Evolutionary conservation across 2,113 vertebrate species (phyloP).

Genomic region (Egretta garzetta): DNA sequence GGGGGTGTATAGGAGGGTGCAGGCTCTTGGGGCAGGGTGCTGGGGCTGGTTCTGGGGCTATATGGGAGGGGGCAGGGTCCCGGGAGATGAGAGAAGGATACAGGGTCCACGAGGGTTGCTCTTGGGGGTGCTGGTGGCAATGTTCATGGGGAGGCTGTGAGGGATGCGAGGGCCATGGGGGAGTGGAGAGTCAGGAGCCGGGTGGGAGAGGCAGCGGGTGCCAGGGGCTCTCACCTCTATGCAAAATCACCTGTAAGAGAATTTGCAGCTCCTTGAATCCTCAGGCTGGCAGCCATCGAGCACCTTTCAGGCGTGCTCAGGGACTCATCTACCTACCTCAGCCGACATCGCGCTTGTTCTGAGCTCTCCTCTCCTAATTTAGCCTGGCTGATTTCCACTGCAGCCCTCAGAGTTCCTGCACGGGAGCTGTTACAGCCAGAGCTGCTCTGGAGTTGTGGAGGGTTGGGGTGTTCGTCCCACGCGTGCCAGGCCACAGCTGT

Average conservation of each 20-base stretch:
- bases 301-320: not conserved
- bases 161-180: not conserved
- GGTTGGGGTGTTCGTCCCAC: not conserved
- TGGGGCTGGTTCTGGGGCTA: too few species aligned
- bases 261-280: not conserved
- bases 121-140: not conserved
- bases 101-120: not conserved
- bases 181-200: not conserved
- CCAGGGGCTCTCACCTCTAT: not conserved
- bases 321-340: fast-evolving
- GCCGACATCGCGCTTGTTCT: fast-evolving
- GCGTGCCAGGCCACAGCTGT: fast-evolving
- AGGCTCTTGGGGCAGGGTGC: too few species aligned
- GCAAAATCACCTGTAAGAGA: not conserved
- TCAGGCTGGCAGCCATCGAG: not conserved
- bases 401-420: not conserved
- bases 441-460: not conserved
- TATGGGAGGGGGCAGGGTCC: too few species aligned
- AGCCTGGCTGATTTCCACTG: not conserved
- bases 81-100: too few species aligned
- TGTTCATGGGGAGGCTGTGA: not conserved
- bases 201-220: not conserved
- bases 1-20: too few species aligned
- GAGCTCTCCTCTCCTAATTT: not conserved
- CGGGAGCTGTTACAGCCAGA: fast-evolving